Conservation (phyloP, 2,113 vertebrate species). For the Plecotus auritus region DNA sequence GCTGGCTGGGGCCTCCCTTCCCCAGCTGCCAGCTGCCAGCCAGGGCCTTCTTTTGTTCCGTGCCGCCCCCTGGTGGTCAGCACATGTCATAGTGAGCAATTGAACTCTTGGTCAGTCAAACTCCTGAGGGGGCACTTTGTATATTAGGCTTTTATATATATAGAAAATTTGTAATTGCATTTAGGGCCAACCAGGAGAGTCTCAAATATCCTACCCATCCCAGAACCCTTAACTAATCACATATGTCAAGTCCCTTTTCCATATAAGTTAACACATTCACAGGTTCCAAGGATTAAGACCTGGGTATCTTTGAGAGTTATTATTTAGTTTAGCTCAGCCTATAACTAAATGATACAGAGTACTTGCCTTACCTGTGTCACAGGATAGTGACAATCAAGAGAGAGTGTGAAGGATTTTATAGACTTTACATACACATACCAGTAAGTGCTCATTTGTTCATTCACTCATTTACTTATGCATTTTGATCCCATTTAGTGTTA, state of each 20-base stretch:
- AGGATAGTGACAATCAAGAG: neutral
- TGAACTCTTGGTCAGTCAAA: no score
- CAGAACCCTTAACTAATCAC: neutral
- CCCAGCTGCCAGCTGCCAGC: no score
- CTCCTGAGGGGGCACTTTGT: no score
- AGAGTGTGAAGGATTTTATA: neutral
- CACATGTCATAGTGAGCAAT: no score
- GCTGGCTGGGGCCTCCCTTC: no score
- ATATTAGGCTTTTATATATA: no score
- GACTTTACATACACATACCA: neutral
- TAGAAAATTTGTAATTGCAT: neutral
- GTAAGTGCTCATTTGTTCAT: neutral
- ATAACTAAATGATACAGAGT: neutral
- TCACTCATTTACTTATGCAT: neutral
- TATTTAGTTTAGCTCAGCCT: neutral
- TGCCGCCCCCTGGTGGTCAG: no score
- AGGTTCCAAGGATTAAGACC: neutral
- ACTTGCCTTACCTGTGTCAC: neutral
- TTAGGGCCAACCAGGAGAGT: neutral
- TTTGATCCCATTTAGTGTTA: neutral
- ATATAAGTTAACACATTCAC: neutral
- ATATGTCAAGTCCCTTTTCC: neutral
- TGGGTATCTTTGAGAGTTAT: neutral
- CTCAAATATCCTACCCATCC: neutral
- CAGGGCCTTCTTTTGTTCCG: no score